phyloP scores from a whole-genome alignment of 2,113 vertebrate genomes.

The Colinus virginianus region DNA sequence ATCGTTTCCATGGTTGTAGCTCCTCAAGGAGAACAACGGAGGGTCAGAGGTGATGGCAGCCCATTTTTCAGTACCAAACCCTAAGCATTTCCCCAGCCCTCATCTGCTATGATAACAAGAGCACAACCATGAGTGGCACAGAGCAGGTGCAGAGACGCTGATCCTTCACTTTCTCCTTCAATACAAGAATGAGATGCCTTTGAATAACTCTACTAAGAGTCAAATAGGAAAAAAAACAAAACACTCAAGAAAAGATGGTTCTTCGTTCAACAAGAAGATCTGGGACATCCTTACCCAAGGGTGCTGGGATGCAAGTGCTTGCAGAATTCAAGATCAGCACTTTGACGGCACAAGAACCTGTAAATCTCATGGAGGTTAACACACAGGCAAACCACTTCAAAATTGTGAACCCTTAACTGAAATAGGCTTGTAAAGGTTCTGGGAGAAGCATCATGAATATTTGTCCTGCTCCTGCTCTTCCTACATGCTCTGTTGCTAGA shows the following conservation, averaged over 20 bases:
- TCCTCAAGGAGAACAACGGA: conserved; percentile 13
- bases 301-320: background rate
- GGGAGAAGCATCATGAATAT: background rate
- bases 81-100: background rate
- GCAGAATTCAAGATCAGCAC: background rate
- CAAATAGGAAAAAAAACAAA: background rate
- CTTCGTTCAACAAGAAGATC: fast-evolving
- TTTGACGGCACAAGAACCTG: background rate
- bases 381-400: background rate
- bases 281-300: background rate
- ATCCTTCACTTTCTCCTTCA: background rate
- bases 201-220: background rate
- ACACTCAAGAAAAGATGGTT: background rate
- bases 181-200: background rate
- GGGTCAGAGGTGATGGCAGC: conserved; percentile 1
- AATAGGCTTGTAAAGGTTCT: background rate
- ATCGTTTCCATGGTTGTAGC: conserved; percentile 41
- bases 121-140: background rate
- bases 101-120: background rate
- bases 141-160: background rate
- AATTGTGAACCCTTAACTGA: background rate
- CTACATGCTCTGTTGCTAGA: background rate
- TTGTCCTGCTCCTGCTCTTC: background rate
- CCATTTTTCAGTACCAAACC: background rate
- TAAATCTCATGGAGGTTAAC: background rate